Base-by-base conservation (phyloP, 2,888 invertebrate species). In the Neoitamus cyanurus region DNA sequence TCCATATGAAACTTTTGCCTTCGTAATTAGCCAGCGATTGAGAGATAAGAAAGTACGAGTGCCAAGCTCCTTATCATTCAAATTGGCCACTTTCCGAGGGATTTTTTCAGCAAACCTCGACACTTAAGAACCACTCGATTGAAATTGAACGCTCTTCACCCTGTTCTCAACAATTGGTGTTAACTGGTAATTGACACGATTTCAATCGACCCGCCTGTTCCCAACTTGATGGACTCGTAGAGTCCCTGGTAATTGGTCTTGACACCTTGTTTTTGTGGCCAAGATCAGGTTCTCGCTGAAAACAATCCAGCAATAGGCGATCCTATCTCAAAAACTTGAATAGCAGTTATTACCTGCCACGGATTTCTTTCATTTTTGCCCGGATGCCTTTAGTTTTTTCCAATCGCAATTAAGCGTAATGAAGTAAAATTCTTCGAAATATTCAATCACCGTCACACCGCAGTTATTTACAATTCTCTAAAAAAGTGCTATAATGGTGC, bases 151-250 rank as follows among this genome's bases (percentile, higher is more conserved):
- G 75, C 75, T 42, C 75, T 77, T 37, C 46, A 58, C 31, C 48
- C 30, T 80, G 34, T 15, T 48, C 31, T n/a, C 7, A 75, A 58
- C 34, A 84, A 84, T 84, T 84, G 77, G 68, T 84, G 68, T 84
- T 69, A 84, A 84, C 30, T 83, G 73, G 46, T 83, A 83, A 83
- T 83, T 83, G 83, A 83, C 83, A 83, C 70, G 58, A 25, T 58
- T 58, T 58, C 58, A 58, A 58, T 58, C 58, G 15, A 7, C 7
- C 58, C 58, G 58, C 25, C 37, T 28, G 25, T 75, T 75, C 25
- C 7, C 20, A 25, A 20, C 20, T 75, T 42, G 42, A 75, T 75
- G 42, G 42, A 75, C 75, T 37, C n/a, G 75, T 30, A 42, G 28
- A n/a, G 42, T 42, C 37, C 58, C 75, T 75, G 25, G 42, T 75